These are phyloP conservation scores for Gymnocypris eckloni DNA, from an alignment of 2,797 vertebrate species.

Conservation along the genomic window DNA sequence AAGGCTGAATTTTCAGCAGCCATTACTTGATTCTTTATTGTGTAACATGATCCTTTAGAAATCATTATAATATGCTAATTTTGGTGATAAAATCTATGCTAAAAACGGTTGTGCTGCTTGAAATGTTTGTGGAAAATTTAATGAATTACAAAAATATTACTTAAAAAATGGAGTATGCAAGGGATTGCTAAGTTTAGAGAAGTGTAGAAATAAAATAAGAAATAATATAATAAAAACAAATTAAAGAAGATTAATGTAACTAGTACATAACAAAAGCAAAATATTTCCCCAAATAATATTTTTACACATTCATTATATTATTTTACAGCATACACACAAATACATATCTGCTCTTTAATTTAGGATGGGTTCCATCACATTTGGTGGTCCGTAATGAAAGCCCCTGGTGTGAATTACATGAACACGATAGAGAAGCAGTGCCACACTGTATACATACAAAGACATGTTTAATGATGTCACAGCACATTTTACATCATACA, in stretches of 20 bases:
- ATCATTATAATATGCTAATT: neutral
- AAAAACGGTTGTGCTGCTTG: neutral
- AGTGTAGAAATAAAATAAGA: too few species aligned
- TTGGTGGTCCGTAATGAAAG: neutral
- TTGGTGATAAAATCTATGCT: neutral
- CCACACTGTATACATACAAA: slow-evolving; percentile 54
- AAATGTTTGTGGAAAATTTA: neutral
- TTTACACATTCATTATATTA: too few species aligned
- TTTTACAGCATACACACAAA: neutral
- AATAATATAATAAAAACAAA: too few species aligned
- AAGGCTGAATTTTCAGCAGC: neutral
- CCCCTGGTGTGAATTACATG: neutral
- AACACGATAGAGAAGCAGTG: slow-evolving; percentile 13
- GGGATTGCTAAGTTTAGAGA: too few species aligned
- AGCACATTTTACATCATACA: slow-evolving; percentile 63
- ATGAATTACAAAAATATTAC: neutral
- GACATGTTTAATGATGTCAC: slow-evolving; percentile 59
- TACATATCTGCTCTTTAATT: neutral
- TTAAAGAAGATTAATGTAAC: neutral
- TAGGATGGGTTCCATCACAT: neutral
- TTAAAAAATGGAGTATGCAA: too few species aligned
- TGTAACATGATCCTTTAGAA: neutral
- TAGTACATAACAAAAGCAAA: neutral
- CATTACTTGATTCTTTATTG: neutral
- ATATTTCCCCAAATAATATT: neutral